Base-by-base conservation (phyloP, 92 coral and sea anemone genomes). In the Plumapathes pennacea region DNA sequence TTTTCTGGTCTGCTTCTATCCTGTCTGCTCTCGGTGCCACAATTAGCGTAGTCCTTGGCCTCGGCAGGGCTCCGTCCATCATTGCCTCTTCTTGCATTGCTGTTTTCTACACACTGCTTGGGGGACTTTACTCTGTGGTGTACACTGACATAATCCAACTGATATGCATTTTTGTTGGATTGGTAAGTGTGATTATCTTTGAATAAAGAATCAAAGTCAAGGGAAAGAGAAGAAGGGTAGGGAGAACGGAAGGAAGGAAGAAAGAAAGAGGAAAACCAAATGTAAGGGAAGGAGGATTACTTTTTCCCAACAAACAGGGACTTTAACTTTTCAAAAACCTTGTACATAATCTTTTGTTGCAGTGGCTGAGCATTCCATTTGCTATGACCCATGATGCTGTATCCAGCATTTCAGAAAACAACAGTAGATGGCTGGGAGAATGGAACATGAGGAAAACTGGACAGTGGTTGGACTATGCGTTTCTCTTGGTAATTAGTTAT, bases 121-220 rank as follows among this genome's bases (percentile, higher is more conserved):
- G 82, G 46, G 82, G 82, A 31, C 76, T 74, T 22, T 52, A 43
- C 4, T 74, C 82, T 3, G 82, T 74, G 0, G 76, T 40, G 48
- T 74, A 54, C 37, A 74, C 82, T 28, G 76, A 65, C 39, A 51
- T 74, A 17, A 45, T 74, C 33, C 81, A 74, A 37, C 51, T 65
- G 29, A 32, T 60, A 4, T 74, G 74, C 34, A 64, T 74, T 22
- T 40, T 74, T 18, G 2, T 74, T 17, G 81, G 81, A 25, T 31
- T 74, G 67, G 81, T 74, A 22, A 64, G 74, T 73, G 44, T 41
- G 3, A 1, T 9, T n/a, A n/a, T n/a, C n/a, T n/a, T n/a, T n/a
- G n/a, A n/a, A n/a, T n/a, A n/a, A n/a, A n/a, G n/a, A n/a, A n/a
- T n/a, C n/a, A n/a, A n/a, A n/a, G n/a, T n/a, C n/a, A n/a, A n/a